Conservation (phyloP, 2,888 invertebrate species). For the Lasioglossum oenotherae region DNA sequence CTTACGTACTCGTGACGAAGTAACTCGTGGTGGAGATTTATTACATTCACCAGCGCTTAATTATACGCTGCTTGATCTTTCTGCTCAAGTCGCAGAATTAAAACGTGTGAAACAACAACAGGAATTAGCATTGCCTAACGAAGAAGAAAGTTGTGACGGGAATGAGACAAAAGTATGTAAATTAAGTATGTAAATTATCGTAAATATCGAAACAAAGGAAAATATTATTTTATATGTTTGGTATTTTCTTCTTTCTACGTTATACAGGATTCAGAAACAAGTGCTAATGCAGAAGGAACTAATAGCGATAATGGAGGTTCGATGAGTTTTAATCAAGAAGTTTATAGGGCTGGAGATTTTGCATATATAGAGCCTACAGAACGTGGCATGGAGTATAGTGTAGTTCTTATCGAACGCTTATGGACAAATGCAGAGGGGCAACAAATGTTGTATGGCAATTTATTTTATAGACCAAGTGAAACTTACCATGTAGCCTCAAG, state of each 20-base stretch:
- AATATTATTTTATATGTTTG: neutral
- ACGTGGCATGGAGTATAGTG: slow-evolving; percentile 89
- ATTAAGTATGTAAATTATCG: too few relatives aligned
- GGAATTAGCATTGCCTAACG: slow-evolving; percentile 87
- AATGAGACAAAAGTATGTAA: slow-evolving; percentile 80
- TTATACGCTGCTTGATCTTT: slow-evolving; percentile 91
- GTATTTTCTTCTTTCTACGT: slow-evolving; percentile 69
- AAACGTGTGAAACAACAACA: slow-evolving; percentile 91
- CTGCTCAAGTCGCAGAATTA: slow-evolving; percentile 90
- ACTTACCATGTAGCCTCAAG: slow-evolving; percentile 98
- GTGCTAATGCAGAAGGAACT: slow-evolving; percentile 77
- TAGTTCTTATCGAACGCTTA: slow-evolving; percentile 94
- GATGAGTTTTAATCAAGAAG: slow-evolving; percentile 91
- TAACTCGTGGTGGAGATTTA: slow-evolving; percentile 91
- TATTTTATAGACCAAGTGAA: slow-evolving; percentile 96
- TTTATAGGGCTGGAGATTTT: slow-evolving; percentile 94
- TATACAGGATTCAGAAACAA: slow-evolving; percentile 76
- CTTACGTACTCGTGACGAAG: slow-evolving; percentile 90
- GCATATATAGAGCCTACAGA: slow-evolving; percentile 93
- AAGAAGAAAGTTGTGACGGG: slow-evolving; percentile 88
- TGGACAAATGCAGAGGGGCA: slow-evolving; percentile 94
- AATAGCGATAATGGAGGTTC: slow-evolving; percentile 86
- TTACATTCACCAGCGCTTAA: slow-evolving; percentile 94
- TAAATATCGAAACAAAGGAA: neutral
- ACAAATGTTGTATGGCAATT: slow-evolving; percentile 96